Percentiles rank a stretch among this genome's conserved stretches.
Conservation (phyloP, 2,113 vertebrate species). For the Cichladusa arquata region DNA sequence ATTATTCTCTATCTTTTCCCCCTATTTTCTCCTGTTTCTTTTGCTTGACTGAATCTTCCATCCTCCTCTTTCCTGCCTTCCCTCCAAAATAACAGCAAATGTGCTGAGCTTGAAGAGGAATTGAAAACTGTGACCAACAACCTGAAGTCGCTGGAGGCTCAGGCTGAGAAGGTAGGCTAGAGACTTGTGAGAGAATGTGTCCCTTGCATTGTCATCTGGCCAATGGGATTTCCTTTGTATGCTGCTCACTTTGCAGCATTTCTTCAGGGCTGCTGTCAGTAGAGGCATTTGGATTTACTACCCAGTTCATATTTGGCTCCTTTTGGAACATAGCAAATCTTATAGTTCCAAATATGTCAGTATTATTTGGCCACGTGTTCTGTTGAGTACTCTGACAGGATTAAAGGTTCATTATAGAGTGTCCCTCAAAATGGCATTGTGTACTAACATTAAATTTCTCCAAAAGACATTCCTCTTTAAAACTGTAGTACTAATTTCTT, state of each 20-base stretch:
- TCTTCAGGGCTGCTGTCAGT: neutral
- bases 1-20: slow-evolving; percentile 75
- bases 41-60: slow-evolving; percentile 70
- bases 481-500: neutral
- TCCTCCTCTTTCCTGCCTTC: slow-evolving; percentile 73
- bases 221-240: neutral
- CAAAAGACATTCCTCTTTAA: neutral
- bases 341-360: neutral
- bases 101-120: slow-evolving; percentile 99
- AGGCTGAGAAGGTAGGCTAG: slow-evolving; percentile 98
- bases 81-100: slow-evolving; percentile 95
- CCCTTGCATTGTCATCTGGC: neutral
- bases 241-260: neutral
- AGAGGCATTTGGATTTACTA: neutral
- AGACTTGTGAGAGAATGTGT: slow-evolving; percentile 1
- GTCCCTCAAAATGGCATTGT: neutral
- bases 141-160: slow-evolving; percentile 99
- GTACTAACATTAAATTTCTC: neutral
- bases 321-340: neutral
- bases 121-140: slow-evolving; percentile 99
- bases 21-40: slow-evolving; percentile 68
- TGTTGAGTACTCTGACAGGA: neutral
- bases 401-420: neutral
- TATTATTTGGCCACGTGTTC: neutral
- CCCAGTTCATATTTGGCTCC: neutral